Conservation (phyloP, 2,888 invertebrate genomes). For the Oligia fasciuncula region DNA sequence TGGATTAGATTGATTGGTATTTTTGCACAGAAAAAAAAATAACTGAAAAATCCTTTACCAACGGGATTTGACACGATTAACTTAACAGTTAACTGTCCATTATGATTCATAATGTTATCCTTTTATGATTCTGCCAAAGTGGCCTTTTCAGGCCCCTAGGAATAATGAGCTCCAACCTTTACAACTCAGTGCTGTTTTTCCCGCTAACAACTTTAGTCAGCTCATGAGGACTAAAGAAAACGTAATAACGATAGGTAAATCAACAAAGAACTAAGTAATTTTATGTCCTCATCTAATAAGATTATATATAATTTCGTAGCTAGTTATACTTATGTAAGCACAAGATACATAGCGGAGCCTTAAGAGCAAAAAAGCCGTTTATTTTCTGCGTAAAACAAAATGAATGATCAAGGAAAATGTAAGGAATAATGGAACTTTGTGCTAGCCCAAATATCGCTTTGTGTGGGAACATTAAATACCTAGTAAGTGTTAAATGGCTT, state of each 20-base stretch:
- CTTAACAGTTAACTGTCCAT: too few relatives aligned
- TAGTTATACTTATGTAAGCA: conserved; percentile 42
- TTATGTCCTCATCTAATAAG: conserved; percentile 39
- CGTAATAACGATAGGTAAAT: conserved; percentile 16
- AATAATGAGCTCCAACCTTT: not conserved
- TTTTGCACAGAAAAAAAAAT: too few relatives aligned
- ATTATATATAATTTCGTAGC: conserved; percentile 46
- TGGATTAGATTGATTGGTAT: too few relatives aligned
- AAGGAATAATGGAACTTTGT: conserved; percentile 17
- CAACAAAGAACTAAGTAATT: conserved; percentile 30
- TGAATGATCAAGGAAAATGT: conserved; percentile 54
- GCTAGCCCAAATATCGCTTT: conserved; percentile 38
- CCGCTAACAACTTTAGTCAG: too few relatives aligned
- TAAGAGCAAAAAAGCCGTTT: conserved; percentile 46
- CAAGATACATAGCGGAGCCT: conserved; percentile 42
- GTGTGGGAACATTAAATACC: conserved; percentile 30
- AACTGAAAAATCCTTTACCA: too few relatives aligned
- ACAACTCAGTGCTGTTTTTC: not conserved
- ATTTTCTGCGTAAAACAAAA: conserved; percentile 46
- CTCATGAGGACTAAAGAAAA: not conserved
- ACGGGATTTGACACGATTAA: too few relatives aligned
- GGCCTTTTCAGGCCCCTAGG: too few relatives aligned
- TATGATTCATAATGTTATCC: too few relatives aligned
- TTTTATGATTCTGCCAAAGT: too few relatives aligned
- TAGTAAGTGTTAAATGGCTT: conserved; percentile 23